Evolutionary conservation across 1,140 invertebrate genomes (phyloP).

Genomic region (Drosophila persimilis): DNA sequence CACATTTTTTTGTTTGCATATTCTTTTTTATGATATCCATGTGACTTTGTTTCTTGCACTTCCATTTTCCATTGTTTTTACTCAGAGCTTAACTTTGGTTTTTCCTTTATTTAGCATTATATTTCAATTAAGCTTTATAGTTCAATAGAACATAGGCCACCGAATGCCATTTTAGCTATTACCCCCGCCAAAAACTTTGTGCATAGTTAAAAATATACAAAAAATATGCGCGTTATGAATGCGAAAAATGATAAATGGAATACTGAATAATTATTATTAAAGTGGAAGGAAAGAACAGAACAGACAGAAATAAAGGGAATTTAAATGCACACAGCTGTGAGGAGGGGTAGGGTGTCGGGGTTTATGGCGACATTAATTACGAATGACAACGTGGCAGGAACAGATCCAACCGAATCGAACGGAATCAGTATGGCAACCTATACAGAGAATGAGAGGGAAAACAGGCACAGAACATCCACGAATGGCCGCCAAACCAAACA

Average conservation of each 20-base stretch:
- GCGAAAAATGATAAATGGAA: slow-evolving; percentile 24
- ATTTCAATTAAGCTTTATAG: too few species aligned
- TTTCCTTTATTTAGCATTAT: too few species aligned
- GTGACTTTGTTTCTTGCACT: background rate
- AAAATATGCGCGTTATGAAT: background rate
- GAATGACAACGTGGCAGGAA: slow-evolving; percentile 51
- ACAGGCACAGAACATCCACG: slow-evolving; percentile 32
- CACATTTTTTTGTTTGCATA: slow-evolving; percentile 5
- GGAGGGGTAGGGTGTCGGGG: background rate
- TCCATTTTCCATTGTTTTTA: background rate
- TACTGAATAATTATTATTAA: slow-evolving; percentile 52
- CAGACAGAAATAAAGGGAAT: slow-evolving; percentile 9
- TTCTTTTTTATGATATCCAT: slow-evolving; percentile 7
- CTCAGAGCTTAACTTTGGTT: too few species aligned
- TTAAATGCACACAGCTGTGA: slow-evolving; percentile 24
- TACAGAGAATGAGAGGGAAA: slow-evolving; percentile 18
- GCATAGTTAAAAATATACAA: slow-evolving; percentile 34
- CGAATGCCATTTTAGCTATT: too few species aligned
- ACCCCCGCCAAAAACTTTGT: slow-evolving; percentile 26
- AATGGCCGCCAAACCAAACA: slow-evolving; percentile 63
- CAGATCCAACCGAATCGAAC: slow-evolving; percentile 29
- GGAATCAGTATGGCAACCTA: slow-evolving; percentile 16
- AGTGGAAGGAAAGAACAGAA: slow-evolving; percentile 1
- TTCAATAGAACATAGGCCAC: too few species aligned
- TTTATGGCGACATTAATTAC: slow-evolving; percentile 57